Conservation (phyloP, 1,140 invertebrate genomes). For the Bombus confusus region DNA sequence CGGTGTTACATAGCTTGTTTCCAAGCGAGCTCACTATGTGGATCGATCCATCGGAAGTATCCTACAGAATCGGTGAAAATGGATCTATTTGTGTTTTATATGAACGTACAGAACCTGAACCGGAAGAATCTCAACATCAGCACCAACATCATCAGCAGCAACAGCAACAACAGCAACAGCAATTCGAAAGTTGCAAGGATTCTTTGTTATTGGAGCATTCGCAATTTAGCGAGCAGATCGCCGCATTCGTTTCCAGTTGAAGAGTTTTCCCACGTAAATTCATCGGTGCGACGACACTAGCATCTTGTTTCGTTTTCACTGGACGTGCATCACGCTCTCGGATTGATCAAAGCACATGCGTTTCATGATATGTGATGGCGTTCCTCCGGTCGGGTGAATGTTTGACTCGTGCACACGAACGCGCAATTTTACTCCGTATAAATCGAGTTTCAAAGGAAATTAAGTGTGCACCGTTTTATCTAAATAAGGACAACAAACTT, state of each 20-base stretch:
- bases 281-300: slow-evolving; percentile 20
- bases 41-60: slow-evolving; percentile 87
- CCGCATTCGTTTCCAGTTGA: slow-evolving; percentile 81
- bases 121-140: slow-evolving; percentile 53
- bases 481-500: neutral
- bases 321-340: slow-evolving; percentile 58
- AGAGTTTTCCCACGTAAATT: slow-evolving; percentile 49
- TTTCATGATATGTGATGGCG: slow-evolving; percentile 66
- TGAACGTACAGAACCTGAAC: slow-evolving; percentile 77
- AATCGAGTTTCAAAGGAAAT: neutral
- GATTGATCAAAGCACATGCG: slow-evolving; percentile 54
- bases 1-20: slow-evolving; percentile 83
- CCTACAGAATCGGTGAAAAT: slow-evolving; percentile 87
- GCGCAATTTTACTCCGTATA: slow-evolving; percentile 9
- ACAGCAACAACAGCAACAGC: slow-evolving; percentile 72
- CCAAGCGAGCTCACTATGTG: slow-evolving; percentile 87
- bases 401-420: slow-evolving; percentile 29
- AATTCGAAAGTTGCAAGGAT: slow-evolving; percentile 81
- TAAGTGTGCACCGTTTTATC: neutral
- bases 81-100: slow-evolving; percentile 87
- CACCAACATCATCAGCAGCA: slow-evolving; percentile 55
- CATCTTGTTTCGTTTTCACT: slow-evolving; percentile 40
- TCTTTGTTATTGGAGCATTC: slow-evolving; percentile 78
- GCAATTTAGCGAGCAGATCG: slow-evolving; percentile 81
- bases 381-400: slow-evolving; percentile 22